Percentiles rank a stretch among this genome's conserved stretches.
These are phyloP conservation scores for Heliconius himera DNA, from an alignment of 1,140 invertebrate genomes.

Conservation along the genomic window DNA sequence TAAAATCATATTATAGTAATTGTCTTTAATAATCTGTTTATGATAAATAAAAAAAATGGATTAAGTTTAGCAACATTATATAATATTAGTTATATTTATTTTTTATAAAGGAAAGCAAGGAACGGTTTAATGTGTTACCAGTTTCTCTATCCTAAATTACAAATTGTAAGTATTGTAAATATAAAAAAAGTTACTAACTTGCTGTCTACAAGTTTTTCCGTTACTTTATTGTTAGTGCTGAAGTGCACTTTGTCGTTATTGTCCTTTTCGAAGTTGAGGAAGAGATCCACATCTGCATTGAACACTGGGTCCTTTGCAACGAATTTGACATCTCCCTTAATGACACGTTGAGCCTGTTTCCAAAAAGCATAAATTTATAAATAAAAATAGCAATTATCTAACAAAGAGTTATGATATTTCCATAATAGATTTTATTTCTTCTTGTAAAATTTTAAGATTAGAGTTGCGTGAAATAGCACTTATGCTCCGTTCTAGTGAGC, in stretches of 20 bases:
- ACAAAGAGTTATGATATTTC: too few species aligned
- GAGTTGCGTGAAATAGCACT: too few species aligned
- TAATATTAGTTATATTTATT: too few species aligned
- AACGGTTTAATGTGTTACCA: neutral
- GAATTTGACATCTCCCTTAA: constrained; percentile 84
- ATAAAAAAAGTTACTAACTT: constrained; percentile 77
- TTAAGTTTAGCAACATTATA: too few species aligned
- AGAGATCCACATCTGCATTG: constrained; percentile 83
- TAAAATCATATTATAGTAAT: neutral
- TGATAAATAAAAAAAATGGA: too few species aligned
- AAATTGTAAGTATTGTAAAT: neutral
- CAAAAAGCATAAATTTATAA: constrained; percentile 16
- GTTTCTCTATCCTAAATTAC: neutral
- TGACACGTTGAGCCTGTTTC: constrained; percentile 79
- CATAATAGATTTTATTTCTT: too few species aligned
- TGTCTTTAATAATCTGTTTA: too few species aligned
- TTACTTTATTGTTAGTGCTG: constrained; percentile 83
- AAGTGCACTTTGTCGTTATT: constrained; percentile 84
- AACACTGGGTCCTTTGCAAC: constrained; percentile 81
- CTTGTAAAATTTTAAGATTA: too few species aligned
- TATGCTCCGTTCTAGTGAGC: too few species aligned
- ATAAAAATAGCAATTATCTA: neutral
- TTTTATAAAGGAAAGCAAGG: too few species aligned
- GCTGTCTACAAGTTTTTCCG: constrained; percentile 83
- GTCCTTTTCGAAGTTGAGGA: constrained; percentile 86